A percentile compares a stretch with the other conserved stretches of the same genome.
Evolutionary conservation across 2,797 vertebrate genomes (phyloP).

Genomic region (Notamacropus eugenii): DNA sequence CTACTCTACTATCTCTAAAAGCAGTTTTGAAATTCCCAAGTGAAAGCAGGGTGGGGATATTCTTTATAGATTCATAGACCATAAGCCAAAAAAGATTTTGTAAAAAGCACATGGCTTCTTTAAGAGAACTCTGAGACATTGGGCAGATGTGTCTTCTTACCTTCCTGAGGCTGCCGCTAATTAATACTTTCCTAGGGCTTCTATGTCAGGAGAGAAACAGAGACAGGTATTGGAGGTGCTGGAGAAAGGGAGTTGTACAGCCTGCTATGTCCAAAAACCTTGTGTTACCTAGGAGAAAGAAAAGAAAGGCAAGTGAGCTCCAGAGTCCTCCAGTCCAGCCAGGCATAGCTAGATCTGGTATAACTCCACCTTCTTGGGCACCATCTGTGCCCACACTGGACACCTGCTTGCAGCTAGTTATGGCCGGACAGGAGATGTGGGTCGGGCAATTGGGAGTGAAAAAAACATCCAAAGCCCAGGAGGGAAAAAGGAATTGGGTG

Average conservation of each 20-base stretch:
- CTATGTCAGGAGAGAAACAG: constrained; percentile 62
- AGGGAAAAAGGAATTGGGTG: background rate
- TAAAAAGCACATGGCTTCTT: background rate
- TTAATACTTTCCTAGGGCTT: constrained; percentile 78
- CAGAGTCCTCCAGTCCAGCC: background rate
- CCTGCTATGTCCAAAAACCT: constrained; percentile 47
- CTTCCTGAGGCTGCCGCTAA: constrained; percentile 76
- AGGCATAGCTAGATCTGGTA: background rate
- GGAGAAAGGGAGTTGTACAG: background rate
- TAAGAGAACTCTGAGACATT: background rate
- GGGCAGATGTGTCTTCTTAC: constrained; percentile 67
- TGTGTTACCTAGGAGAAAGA: constrained; percentile 65
- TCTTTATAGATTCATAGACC: background rate
- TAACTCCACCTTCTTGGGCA: background rate
- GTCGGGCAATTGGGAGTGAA: background rate
- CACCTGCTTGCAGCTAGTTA: background rate
- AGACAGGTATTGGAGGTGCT: background rate
- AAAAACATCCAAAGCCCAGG: background rate
- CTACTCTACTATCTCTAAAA: background rate
- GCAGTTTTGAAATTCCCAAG: background rate
- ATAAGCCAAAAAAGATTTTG: background rate
- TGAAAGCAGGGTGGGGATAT: background rate
- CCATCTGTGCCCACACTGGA: background rate
- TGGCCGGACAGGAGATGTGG: background rate
- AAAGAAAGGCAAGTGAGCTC: constrained; percentile 16